A percentile compares a stretch with the other conserved stretches of the same genome.
Evolutionary conservation across 1,140 invertebrate genomes (phyloP).

Genomic region (Semibalanus balanoides): DNA sequence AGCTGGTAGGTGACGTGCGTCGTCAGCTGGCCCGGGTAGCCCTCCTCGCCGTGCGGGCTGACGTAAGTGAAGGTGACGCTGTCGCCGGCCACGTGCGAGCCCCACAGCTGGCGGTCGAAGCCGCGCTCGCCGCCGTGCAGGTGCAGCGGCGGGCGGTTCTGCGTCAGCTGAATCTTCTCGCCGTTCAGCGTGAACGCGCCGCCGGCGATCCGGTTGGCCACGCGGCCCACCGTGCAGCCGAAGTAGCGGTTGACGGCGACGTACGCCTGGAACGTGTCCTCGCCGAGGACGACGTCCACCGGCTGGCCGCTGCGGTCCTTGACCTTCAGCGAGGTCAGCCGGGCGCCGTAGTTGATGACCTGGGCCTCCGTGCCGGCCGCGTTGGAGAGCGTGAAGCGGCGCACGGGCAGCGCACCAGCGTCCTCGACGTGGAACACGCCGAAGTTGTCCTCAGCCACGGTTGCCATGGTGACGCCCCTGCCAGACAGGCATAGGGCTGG

Average conservation of each 20-base stretch:
- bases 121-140: slow-evolving; percentile 76
- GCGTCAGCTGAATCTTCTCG: slow-evolving; percentile 47
- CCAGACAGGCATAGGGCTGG: too few species aligned
- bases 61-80: slow-evolving; percentile 48
- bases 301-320: too few species aligned
- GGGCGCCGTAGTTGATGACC: too few species aligned
- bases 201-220: slow-evolving; percentile 66
- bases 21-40: slow-evolving; percentile 39
- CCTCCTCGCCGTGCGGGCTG: slow-evolving; percentile 69
- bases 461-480: too few species aligned
- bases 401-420: too few species aligned
- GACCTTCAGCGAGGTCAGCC: too few species aligned
- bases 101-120: slow-evolving; percentile 48
- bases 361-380: too few species aligned
- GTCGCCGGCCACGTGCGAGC: slow-evolving; percentile 28
- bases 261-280: too few species aligned
- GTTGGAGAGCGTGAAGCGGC: too few species aligned
- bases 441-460: too few species aligned
- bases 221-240: slow-evolving; percentile 72
- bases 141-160: slow-evolving; percentile 55
- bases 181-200: slow-evolving; percentile 53
- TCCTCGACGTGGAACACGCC: too few species aligned
- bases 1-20: slow-evolving; percentile 54
- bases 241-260: slow-evolving; percentile 41
- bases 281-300: too few species aligned